These are phyloP conservation scores for Paguma larvata DNA, from an alignment of 2,797 vertebrate species.

Conservation along the genomic window DNA sequence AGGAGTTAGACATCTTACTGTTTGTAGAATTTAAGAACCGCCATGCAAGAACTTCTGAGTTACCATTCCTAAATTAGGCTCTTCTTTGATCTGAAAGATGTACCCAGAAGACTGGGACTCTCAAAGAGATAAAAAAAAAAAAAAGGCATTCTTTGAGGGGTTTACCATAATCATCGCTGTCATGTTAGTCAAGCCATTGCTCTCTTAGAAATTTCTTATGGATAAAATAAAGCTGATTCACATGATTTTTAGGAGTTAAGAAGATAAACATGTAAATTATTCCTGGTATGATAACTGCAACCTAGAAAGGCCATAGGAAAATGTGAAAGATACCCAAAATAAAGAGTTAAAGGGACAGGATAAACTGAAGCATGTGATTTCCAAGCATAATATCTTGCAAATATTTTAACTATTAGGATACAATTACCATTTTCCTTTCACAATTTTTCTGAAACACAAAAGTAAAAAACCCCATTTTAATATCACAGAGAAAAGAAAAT, in stretches of 20 bases:
- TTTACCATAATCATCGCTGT: background rate
- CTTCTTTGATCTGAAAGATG: slow-evolving; percentile 50
- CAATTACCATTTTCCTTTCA: slow-evolving; percentile 47
- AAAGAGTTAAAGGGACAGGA: background rate
- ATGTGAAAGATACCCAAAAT: background rate
- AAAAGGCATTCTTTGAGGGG: background rate
- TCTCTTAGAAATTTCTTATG: background rate
- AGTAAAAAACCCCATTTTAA: background rate
- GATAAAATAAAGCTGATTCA: background rate
- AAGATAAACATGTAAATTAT: background rate
- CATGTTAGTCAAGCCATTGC: background rate
- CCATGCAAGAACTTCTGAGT: background rate
- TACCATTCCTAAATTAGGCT: background rate
- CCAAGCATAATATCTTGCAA: background rate
- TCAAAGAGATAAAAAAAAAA: background rate
- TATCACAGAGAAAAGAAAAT: background rate
- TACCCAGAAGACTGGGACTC: background rate
- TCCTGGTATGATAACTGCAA: background rate
- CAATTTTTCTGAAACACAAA: slow-evolving; percentile 9
- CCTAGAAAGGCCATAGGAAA: background rate
- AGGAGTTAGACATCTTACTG: background rate
- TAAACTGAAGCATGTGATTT: background rate
- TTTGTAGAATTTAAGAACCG: background rate
- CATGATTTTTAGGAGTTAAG: background rate
- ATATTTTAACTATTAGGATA: background rate